Evolutionary conservation across 2,797 vertebrate species (phyloP).

Genomic region (Hypotaenidia okinawae): DNA sequence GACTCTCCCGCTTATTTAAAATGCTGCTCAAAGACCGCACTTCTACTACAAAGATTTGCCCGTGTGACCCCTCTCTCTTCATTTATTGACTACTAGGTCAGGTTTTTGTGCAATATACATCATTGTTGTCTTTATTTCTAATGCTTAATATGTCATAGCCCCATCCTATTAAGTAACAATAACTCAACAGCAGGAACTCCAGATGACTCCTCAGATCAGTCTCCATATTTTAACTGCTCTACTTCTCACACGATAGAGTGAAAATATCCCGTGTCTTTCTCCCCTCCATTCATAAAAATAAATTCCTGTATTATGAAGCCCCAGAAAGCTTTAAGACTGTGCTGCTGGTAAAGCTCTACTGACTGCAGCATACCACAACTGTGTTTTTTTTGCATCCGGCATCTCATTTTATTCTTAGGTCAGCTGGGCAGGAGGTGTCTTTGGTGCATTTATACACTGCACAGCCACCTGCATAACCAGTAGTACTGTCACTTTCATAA

Average conservation of each 20-base stretch:
- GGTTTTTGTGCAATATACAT: neutral
- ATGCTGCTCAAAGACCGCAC: neutral
- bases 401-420: neutral
- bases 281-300: neutral
- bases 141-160: accelerated
- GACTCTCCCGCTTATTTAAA: neutral
- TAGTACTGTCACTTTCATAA: neutral
- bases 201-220: neutral
- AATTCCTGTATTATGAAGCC: neutral
- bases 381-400: neutral
- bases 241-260: neutral
- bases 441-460: neutral
- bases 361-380: neutral
- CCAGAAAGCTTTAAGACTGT: neutral
- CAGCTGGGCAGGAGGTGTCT: neutral
- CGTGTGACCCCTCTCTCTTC: neutral
- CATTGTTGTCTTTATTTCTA: neutral
- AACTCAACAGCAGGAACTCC: neutral
- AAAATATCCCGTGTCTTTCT: neutral
- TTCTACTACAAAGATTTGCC: neutral
- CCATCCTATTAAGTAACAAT: neutral
- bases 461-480: neutral
- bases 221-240: neutral
- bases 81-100: neutral
- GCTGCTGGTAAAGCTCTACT: neutral